Evolutionary conservation across 2,888 invertebrate species (phyloP).

Genomic region (Megalurothrips usitatus): DNA sequence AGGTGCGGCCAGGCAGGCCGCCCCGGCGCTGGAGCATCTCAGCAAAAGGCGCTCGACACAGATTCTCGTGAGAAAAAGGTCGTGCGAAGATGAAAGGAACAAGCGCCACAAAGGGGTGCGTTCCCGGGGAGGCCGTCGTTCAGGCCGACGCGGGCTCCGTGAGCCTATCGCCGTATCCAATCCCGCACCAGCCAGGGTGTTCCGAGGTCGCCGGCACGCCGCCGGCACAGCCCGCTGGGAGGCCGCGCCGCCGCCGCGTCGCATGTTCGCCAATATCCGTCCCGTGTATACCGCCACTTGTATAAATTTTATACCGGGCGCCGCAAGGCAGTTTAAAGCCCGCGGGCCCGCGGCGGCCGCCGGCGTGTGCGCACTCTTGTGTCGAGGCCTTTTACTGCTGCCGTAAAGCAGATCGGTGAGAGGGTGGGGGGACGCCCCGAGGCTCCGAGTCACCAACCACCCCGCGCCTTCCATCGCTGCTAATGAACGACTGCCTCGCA

Average conservation of each 20-base stretch:
- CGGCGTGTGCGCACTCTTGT: not conserved
- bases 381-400: not conserved
- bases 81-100: not conserved
- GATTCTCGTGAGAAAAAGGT: not conserved
- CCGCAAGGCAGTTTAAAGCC: not conserved
- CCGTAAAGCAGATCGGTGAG: not conserved
- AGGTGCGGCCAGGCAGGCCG: not conserved
- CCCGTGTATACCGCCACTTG: not conserved
- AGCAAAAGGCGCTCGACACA: not conserved
- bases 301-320: conserved; percentile 23
- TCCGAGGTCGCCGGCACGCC: not conserved
- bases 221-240: not conserved
- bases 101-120: not conserved
- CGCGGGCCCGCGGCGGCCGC: not conserved
- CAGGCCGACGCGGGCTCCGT: not conserved
- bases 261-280: too few relatives aligned
- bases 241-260: not conserved
- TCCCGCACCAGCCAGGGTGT: too few relatives aligned
- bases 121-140: not conserved
- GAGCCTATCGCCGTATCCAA: too few relatives aligned
- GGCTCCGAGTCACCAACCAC: too few relatives aligned
- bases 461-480: too few relatives aligned
- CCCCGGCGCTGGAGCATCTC: not conserved
- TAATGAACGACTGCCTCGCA: too few relatives aligned
- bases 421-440: too few relatives aligned